Base-by-base conservation (phyloP, 2,113 vertebrate genomes). In the Sitta europaea region DNA sequence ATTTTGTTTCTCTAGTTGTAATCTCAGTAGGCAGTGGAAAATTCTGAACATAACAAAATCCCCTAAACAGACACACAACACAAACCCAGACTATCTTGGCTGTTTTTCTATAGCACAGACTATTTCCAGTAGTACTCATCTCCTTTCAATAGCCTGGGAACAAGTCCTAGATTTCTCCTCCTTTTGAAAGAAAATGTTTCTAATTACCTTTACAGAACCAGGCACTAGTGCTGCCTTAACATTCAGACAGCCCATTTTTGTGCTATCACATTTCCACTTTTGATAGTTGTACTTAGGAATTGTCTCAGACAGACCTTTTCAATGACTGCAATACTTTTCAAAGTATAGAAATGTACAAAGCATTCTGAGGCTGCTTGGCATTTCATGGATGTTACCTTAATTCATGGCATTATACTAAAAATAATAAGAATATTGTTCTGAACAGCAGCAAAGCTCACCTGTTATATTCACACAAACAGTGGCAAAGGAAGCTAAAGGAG, bases 401-500 rank as follows among this genome's bases (percentile, higher is more conserved):
- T 63, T 74, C 1, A 2, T 18, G 31, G 14, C 33, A 25, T 51
- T 55, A 38, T 5, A n/a, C 28, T 68, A 57, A 93, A 93, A 93
- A 42, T 40, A 61, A 13, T 6, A 45, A n/a, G 12, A 67, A 33
- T n/a, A 31, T 51, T 79, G 43, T 27, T 67, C 66, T 61, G 66
- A 88, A 68, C 13, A 70, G 47, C 47, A 91, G 47, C 55, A 65
- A 54, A 75, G 63, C 96, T 91, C 94, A 99, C 99, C 99, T 80
- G 99, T 99, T 78, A 99, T 24, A 29, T 99, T 99, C 94, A 99
- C 92, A 82, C 95, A 98, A 92, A 99, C 98, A 8, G 98, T 98
- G 77, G 98, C 97, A 96, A 99, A 99, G 33, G 99, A 99, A 53
- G 98, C 99, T 33, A 99, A 97, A 13, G 98, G 98, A 36, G 98